phyloP scores from a whole-genome alignment of 2,888 invertebrate species.

The Spialia ferax region DNA sequence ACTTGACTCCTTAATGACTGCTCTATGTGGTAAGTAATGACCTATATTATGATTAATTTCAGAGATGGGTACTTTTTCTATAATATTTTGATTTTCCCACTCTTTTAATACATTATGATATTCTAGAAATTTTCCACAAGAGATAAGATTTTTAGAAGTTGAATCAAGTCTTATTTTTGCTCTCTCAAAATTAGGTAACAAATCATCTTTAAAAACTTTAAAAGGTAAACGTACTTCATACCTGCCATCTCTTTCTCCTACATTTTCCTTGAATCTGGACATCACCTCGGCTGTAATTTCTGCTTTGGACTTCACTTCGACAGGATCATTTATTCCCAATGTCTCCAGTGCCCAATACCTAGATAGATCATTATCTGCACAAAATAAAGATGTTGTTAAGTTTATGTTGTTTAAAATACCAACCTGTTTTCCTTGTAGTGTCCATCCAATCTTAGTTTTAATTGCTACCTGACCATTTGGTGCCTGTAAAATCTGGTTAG shows the following conservation, averaged over 20 bases:
- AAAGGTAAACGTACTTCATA: neutral
- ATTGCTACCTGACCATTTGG: neutral
- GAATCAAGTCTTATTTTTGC: neutral
- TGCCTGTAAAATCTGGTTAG: neutral
- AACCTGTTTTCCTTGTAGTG: neutral
- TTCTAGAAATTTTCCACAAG: neutral
- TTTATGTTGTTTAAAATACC: neutral
- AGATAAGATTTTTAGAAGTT: neutral
- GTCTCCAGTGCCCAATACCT: neutral
- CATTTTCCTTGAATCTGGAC: neutral
- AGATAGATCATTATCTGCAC: neutral
- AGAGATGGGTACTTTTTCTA: neutral
- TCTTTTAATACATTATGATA: neutral
- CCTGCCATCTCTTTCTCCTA: neutral
- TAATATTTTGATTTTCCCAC: neutral
- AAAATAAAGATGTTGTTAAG: neutral
- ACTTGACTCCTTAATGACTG: neutral
- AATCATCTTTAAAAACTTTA: neutral
- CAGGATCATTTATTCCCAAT: neutral
- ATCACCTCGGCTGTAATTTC: neutral
- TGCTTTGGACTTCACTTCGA: neutral
- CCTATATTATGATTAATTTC: neutral
- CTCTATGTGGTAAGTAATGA: neutral
- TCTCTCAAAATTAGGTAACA: neutral
- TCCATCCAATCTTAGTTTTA: neutral